Base-by-base conservation (phyloP, 1,140 invertebrate genomes). In the Plutomurus gul region DNA sequence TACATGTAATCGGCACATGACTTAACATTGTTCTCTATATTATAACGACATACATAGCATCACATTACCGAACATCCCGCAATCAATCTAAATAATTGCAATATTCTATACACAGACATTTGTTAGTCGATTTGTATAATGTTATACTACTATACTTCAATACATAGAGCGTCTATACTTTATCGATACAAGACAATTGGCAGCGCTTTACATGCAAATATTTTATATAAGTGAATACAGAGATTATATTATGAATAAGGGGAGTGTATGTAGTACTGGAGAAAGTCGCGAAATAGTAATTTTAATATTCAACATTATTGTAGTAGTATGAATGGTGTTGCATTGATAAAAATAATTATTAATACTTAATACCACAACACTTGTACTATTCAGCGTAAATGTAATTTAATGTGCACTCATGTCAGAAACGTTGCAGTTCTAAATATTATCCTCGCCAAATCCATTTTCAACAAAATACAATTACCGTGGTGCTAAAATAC, bases 321-420 rank as follows among this genome's bases (percentile, higher is more conserved):
- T 43, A 13, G 7, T 43, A 43, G 7, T 43, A 43, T 7, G 39
- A 13, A 13, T 43, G n/a, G n/a, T 43, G n/a, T 43, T 13, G 39
- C 39, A 13, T 43, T n/a, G 11, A 33, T 65, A 65, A 65, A 65
- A 65, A 65, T 65, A 65, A 65, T 65, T 65, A 65, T 33, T 65
- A 33, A 16, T 65, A 65, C 25, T 65, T 65, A 65, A 65, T 65
- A 65, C 56, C 56, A 65, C 30, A 36, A 65, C 25, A 65, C 22
- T 65, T 65, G 56, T 65, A 65, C 56, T 65, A 65, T 65, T 65
- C 56, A 65, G 56, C 56, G 56, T n/a, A 65, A n/a, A 65, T 30
- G 56, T 18, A 65, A 65, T 33, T n/a, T n/a, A n/a, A n/a, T n/a
- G n/a, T n/a, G n/a, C n/a, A n/a, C n/a, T n/a, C n/a, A n/a, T n/a